Conservation (phyloP, 2,113 vertebrate genomes). For the Cricetomys ansorgei region DNA sequence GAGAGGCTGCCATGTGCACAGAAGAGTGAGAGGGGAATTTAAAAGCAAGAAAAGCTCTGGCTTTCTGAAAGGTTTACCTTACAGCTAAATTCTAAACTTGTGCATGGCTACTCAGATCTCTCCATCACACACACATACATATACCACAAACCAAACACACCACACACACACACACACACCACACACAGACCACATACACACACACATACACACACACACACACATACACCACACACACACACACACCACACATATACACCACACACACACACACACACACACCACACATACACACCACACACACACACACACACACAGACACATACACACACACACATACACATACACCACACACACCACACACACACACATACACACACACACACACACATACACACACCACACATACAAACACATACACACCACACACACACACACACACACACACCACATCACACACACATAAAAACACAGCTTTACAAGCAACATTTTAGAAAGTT, state of each 20-base stretch:
- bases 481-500: conserved; percentile 54
- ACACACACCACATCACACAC: background rate
- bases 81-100: conserved; percentile 24
- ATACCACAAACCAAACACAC: too few species aligned
- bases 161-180: background rate
- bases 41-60: conserved; percentile 5
- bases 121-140: background rate
- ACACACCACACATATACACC: background rate
- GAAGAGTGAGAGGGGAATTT: background rate
- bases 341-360: background rate
- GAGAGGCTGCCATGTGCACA: background rate
- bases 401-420: background rate
- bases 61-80: conserved; percentile 61
- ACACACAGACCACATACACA: background rate
- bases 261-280: background rate
- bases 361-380: background rate
- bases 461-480: conserved; percentile 4
- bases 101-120: conserved; percentile 1
- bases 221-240: background rate
- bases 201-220: background rate
- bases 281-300: background rate
- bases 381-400: background rate
- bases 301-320: background rate
- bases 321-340: background rate
- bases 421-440: background rate